Evolutionary conservation across 2,888 invertebrate genomes (phyloP), one percentile per base, ranked within the genome.

Genomic region (Parnassius smintheus): DNA sequence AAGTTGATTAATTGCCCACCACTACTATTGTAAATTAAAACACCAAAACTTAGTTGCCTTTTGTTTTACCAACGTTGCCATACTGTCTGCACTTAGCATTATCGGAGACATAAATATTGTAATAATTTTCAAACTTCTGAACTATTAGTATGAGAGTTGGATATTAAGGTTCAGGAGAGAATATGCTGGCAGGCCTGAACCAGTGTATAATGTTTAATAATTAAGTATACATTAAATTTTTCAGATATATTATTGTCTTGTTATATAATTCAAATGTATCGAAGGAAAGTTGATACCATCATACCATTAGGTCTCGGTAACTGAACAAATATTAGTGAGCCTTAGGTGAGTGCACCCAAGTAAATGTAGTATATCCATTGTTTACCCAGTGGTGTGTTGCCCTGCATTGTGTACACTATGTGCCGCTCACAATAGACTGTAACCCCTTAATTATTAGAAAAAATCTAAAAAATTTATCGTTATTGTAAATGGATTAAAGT

Each of bases 201-300:
- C 91, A 88, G 85, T 86, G 86, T 87, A 85, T 88, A 87, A 90
- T 86, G 86, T 88, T 88, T 86, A 88, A 84, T 86, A 85, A 80
- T 86, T 89, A 91, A 88, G 89, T 81, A 86, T 86, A 88, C 88
- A 90, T 90, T 87, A 87, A 89, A 91, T 85, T 86, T 90, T 90
- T 91, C 91, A 92, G 87, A 91, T 91, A 91, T 92, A 92, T 91
- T 90, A 91, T 90, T 90, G 87, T 90, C 90, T 92, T 92, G 92
- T 92, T 92, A 92, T 91, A 89, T 91, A 88, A 86, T 90, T 91
- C 86, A 91, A 89, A 85, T 91, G 90, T 92, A 91, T 90, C 85
- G 76, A 80, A 81, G 78, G 80, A 83, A 82, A 78, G 86, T 86
- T 86, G 80, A 81, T 81, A 77, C 77, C 78, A 78, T 75, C 77